Base-by-base conservation (phyloP, 2,113 vertebrate species). In the Bubo bubo region DNA sequence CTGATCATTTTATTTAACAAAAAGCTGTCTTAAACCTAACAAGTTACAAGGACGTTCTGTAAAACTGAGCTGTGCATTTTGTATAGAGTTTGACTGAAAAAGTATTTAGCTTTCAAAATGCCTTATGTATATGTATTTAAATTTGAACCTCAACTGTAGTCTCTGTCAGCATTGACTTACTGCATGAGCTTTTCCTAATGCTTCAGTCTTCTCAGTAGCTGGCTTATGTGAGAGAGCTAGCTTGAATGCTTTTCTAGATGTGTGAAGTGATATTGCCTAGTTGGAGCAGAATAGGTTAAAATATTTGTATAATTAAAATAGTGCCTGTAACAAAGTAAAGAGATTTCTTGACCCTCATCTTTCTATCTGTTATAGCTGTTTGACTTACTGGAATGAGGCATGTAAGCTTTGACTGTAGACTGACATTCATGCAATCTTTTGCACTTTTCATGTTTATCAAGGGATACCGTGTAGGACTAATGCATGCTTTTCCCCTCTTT, bases 161-260 rank as follows among this genome's bases (percentile, higher is more conserved):
- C 39, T 87, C 85, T 95, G 80, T 94, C 74, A 90, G 82, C 75
- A 53, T n/a, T 89, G 64, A 93, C 71, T 95, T 96, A 87, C 84
- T 98, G 98, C 98, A 98, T 98, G 98, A 98, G 93, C 97, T 98
- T 97, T 96, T 96, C 74, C 75, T 96, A 88, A 88, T 97, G 77
- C 63, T 96, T 70, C 49, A 75, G 1, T 73, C 52, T 86, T 96
- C 75, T 72, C n/a, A 52, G 75, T 94, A 96, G 85, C 82, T 94
- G 91, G 74, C 95, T 95, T 97, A 82, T 4, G 2, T 95, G 60
- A 95, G 81, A 97, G 71, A 93, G 58, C 83, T 94, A 58, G 55
- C 73, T 85, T 91, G 93, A 97, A 86, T 94, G 93, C 93, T 96
- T 90, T 85, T 60, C 34, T 86, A 91, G 53, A 93, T 34, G 76